Evolutionary conservation across 2,113 vertebrate species (phyloP).

Genomic region (Bombycilla garrulus): DNA sequence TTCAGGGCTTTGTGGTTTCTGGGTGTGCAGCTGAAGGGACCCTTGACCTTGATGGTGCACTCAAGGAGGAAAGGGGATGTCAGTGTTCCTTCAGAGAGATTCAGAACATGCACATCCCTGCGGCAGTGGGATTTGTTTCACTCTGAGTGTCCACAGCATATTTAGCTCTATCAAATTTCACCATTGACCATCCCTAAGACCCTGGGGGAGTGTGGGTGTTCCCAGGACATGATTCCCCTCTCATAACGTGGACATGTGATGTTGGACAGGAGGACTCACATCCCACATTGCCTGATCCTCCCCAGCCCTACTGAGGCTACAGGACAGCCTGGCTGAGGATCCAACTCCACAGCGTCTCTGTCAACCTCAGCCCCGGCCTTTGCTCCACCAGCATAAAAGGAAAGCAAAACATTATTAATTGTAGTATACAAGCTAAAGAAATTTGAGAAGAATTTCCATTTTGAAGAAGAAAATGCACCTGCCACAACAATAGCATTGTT

Average conservation of each 20-base stretch:
- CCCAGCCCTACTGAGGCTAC: neutral
- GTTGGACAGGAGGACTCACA: neutral
- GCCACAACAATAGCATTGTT: neutral
- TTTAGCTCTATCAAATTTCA: neutral
- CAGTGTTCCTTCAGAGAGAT: neutral
- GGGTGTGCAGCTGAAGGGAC: neutral
- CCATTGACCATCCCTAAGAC: neutral
- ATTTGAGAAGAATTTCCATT: neutral
- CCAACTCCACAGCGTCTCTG: neutral
- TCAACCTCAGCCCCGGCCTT: neutral
- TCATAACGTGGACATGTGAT: accelerated
- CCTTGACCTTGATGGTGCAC: neutral
- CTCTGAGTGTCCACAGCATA: neutral
- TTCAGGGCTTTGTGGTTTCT: neutral
- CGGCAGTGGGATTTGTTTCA: neutral
- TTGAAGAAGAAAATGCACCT: neutral
- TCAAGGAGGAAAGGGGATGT: neutral
- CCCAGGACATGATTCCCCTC: neutral
- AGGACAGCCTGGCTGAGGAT: neutral
- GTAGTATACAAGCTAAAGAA: neutral
- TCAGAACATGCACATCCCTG: neutral
- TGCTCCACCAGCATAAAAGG: neutral
- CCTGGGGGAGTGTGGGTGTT: neutral
- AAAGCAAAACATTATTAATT: neutral
- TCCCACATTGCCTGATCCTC: neutral